phyloP scores from a whole-genome alignment of 2,113 vertebrate genomes.

The Zosterops pallidus region DNA sequence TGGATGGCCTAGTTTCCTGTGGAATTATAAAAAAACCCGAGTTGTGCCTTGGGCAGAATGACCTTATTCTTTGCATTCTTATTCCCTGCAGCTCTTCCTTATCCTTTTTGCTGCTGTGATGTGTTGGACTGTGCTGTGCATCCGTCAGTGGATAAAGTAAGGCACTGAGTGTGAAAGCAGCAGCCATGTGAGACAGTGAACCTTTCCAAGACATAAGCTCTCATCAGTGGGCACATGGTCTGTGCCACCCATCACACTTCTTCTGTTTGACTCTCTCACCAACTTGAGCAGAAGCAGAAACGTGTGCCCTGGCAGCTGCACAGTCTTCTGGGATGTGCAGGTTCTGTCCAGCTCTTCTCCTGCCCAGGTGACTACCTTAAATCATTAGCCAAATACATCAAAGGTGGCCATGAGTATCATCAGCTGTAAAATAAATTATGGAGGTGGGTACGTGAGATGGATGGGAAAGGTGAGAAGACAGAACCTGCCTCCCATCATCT shows the following conservation, averaged over 20 bases:
- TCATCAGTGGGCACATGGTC: not conserved
- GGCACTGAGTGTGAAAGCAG: not conserved
- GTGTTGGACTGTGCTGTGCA: not conserved
- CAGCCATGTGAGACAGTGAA: not conserved
- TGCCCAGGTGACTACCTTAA: not conserved
- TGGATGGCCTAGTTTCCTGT: constrained; percentile 47
- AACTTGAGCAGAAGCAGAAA: not conserved
- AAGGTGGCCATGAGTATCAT: not conserved
- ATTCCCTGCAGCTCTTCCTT: constrained; percentile 15
- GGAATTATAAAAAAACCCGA: constrained; percentile 13
- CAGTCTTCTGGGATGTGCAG: not conserved
- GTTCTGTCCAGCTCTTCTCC: not conserved
- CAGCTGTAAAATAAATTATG: not conserved
- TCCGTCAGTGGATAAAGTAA: not conserved
- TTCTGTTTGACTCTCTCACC: not conserved
- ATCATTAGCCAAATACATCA: not conserved
- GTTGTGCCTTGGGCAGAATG: constrained; percentile 27
- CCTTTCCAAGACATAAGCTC: not conserved
- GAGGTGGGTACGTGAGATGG: fast-evolving
- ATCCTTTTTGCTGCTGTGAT: not conserved
- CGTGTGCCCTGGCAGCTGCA: fast-evolving
- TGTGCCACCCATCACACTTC: not conserved
- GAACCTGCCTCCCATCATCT: not conserved
- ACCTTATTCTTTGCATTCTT: constrained; percentile 39
- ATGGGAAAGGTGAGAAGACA: not conserved